Conservation (phyloP, 2,113 vertebrate genomes). For the Sigmodon hispidus region DNA sequence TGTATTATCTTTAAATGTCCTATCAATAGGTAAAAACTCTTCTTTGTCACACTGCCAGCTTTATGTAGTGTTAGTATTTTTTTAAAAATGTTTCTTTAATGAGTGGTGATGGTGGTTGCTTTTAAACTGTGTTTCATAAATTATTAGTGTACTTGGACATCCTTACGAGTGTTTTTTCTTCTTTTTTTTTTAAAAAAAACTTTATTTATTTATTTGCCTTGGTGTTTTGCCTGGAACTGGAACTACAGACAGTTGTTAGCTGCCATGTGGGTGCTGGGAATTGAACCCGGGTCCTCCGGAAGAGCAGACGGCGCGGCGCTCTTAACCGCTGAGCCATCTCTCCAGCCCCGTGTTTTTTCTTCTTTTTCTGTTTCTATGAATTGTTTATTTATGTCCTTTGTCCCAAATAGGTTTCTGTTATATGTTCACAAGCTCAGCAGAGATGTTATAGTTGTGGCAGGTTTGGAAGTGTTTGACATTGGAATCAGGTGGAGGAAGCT, state of each 20-base stretch:
- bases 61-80: background rate
- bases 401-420: conserved; percentile 29
- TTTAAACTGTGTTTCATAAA: conserved; percentile 56
- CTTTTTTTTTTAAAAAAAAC: background rate
- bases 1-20: background rate
- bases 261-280: too few species aligned
- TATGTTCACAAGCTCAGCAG: background rate
- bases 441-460: background rate
- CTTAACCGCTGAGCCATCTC: too few species aligned
- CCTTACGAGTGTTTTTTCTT: conserved; percentile 45
- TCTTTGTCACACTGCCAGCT: background rate
- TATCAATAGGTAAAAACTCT: background rate
- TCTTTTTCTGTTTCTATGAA: conserved; percentile 28
- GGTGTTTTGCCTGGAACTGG: too few species aligned
- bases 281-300: too few species aligned
- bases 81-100: conserved; percentile 5
- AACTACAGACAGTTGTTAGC: too few species aligned
- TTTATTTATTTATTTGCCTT: too few species aligned
- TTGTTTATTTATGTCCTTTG: conserved; percentile 50
- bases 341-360: conserved; percentile 16
- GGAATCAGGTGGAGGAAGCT: background rate
- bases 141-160: conserved; percentile 10
- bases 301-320: too few species aligned
- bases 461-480: background rate
- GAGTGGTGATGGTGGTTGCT: background rate